phyloP scores from a whole-genome alignment of 2,797 vertebrate genomes.

The Botia kubotai region DNA sequence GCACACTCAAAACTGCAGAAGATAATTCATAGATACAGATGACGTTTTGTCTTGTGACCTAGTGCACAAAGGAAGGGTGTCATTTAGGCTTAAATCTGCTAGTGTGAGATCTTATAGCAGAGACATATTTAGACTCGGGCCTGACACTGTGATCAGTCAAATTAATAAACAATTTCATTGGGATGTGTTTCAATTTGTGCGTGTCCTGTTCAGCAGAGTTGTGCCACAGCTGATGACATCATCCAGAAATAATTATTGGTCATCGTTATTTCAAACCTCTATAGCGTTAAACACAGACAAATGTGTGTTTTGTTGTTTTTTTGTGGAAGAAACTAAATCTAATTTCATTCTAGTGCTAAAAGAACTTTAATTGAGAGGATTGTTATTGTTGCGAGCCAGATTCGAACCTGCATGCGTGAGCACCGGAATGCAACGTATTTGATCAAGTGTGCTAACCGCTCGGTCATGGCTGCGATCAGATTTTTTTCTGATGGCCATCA shows the following conservation, averaged over 20 bases:
- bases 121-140: slow-evolving; percentile 44
- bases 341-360: too few species aligned
- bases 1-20: slow-evolving; percentile 5
- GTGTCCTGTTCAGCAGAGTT: slow-evolving; percentile 27
- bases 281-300: too few species aligned
- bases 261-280: background rate
- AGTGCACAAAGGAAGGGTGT: background rate
- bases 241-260: background rate
- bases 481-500: background rate
- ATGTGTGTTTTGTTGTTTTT: too few species aligned
- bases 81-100: slow-evolving; percentile 43
- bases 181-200: slow-evolving; percentile 40
- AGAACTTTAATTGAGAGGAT: background rate
- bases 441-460: background rate
- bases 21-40: background rate
- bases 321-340: too few species aligned
- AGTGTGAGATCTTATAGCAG: slow-evolving; percentile 38
- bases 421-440: background rate
- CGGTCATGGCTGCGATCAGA: background rate
- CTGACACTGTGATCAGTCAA: slow-evolving; percentile 35
- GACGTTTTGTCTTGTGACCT: slow-evolving; percentile 4
- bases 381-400: background rate
- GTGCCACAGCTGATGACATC: background rate
- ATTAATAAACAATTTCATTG: too few species aligned
- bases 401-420: background rate